Conservation (phyloP, 2,113 vertebrate species). For the Plecturocebus donacophilus region DNA sequence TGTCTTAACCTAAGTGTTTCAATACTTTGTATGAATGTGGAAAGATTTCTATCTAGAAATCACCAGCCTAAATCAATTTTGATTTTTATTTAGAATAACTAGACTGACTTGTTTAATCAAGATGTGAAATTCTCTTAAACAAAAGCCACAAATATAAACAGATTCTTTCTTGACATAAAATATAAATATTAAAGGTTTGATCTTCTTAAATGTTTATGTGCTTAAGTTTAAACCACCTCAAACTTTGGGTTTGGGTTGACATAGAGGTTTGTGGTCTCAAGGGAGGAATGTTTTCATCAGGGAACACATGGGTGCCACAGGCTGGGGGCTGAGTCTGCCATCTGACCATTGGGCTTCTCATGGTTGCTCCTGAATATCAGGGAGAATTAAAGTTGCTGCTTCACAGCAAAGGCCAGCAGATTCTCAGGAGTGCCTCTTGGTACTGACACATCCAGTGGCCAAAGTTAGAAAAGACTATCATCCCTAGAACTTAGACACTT, state of each 20-base stretch:
- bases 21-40: neutral
- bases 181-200: neutral
- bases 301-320: neutral
- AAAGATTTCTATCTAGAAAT: slow-evolving; percentile 41
- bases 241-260: neutral
- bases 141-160: neutral
- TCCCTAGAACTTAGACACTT: neutral
- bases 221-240: neutral
- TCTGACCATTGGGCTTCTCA: neutral
- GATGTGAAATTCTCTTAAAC: neutral
- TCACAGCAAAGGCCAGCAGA: neutral
- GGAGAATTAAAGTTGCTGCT: neutral
- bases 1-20: neutral
- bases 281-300: neutral
- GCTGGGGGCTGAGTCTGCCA: neutral
- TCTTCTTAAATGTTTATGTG: neutral
- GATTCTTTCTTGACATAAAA: slow-evolving; percentile 17
- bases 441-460: neutral
- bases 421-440: neutral
- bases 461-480: neutral
- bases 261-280: neutral
- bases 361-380: neutral
- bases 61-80: neutral
- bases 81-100: slow-evolving; percentile 43
- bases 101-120: neutral